Conservation (phyloP, 2,113 vertebrate species). For the Macrotus californicus region DNA sequence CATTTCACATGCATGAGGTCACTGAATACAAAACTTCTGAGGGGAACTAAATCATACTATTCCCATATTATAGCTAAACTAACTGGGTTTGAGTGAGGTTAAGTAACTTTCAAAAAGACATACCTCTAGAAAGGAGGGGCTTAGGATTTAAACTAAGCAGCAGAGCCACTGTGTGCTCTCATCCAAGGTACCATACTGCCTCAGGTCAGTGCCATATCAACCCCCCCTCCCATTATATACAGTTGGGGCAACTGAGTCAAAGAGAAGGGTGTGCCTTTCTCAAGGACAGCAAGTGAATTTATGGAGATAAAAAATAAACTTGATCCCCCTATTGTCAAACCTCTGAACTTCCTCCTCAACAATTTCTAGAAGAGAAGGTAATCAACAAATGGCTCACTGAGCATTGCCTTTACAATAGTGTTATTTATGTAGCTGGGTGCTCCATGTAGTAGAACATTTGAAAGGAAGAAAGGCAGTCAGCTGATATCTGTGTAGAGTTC, state of each 20-base stretch:
- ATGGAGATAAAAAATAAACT: not conserved
- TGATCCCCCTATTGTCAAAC: not conserved
- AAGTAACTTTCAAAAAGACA: not conserved
- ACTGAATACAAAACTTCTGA: not conserved
- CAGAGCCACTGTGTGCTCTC: not conserved
- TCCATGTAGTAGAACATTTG: not conserved
- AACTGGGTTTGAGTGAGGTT: not conserved
- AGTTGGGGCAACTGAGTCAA: not conserved
- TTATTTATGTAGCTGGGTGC: not conserved
- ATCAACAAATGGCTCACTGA: not conserved
- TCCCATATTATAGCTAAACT: not conserved
- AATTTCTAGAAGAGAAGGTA: not conserved
- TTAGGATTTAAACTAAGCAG: not conserved
- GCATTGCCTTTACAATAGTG: not conserved
- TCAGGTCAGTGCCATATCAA: not conserved
- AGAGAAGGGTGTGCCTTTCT: not conserved
- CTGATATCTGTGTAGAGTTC: not conserved
- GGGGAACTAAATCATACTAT: not conserved
- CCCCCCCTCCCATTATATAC: not conserved
- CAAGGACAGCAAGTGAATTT: not conserved
- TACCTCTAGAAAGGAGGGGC: not conserved
- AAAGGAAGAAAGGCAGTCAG: not conserved
- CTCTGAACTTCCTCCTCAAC: not conserved
- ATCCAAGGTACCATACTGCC: not conserved
- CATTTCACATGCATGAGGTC: not conserved